Conservation (phyloP, 2,113 vertebrate genomes). For the Cyprinus carpio region DNA sequence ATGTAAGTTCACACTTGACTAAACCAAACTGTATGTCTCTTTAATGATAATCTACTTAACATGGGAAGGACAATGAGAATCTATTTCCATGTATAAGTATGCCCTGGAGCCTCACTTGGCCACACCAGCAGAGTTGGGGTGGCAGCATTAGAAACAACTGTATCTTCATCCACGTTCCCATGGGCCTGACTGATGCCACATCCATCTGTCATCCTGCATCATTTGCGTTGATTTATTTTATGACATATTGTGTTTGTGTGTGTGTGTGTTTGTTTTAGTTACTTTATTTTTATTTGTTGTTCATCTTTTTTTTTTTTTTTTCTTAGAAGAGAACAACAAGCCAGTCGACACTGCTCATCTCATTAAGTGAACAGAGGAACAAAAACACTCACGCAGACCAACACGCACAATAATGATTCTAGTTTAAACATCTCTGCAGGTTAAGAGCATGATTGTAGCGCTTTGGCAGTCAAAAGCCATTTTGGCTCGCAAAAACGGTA, state of each 20-base stretch:
- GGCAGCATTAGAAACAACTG: neutral
- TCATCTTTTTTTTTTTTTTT: neutral
- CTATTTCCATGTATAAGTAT: constrained; percentile 24
- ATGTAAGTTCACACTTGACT: constrained; percentile 27
- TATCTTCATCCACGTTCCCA: neutral
- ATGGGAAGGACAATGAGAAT: neutral
- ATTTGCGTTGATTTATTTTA: neutral
- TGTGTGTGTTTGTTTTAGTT: too few species aligned
- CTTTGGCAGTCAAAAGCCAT: constrained; percentile 40
- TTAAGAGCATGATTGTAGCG: constrained; percentile 43
- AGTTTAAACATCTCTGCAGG: constrained; percentile 40
- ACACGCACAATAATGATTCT: constrained; percentile 28
- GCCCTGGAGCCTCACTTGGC: constrained; percentile 6
- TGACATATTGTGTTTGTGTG: neutral
- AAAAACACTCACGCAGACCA: constrained; percentile 15
- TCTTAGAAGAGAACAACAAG: constrained; percentile 5
- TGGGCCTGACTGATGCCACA: constrained; percentile 20
- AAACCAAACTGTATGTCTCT: constrained; percentile 35
- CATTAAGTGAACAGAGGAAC: constrained; percentile 9
- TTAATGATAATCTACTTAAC: constrained; percentile 29
- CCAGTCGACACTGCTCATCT: constrained; percentile 20
- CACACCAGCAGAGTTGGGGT: neutral
- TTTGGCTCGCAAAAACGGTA: constrained; percentile 8
- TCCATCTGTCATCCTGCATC: constrained; percentile 21
- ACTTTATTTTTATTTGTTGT: neutral